Percentiles rank a stretch among this genome's conserved stretches.
phyloP scores from a whole-genome alignment of 2,888 invertebrate species.

The Cerastis leucographa region DNA sequence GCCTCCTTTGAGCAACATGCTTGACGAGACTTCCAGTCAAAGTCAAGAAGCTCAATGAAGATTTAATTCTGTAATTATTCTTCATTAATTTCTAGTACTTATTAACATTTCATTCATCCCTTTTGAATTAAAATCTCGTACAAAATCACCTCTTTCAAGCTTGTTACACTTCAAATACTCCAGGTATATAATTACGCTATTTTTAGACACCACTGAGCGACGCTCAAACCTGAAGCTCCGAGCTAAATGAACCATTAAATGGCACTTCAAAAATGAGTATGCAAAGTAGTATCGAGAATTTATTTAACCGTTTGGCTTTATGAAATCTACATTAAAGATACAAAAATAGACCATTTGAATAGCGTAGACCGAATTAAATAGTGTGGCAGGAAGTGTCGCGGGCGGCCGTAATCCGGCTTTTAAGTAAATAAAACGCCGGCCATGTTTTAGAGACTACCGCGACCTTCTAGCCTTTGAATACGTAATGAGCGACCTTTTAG shows the following conservation, averaged over 20 bases:
- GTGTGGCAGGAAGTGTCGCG: conserved; percentile 72
- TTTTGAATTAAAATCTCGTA: conserved; percentile 49
- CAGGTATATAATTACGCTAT: conserved; percentile 55
- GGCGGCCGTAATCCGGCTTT: conserved; percentile 78
- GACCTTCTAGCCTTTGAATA: conserved; percentile 77
- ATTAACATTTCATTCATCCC: conserved; percentile 48
- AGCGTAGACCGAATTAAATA: conserved; percentile 69
- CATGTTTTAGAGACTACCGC: conserved; percentile 73
- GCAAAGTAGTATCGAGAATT: conserved; percentile 45
- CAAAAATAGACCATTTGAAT: conserved; percentile 65
- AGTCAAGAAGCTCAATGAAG: conserved; percentile 37
- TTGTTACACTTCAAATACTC: conserved; percentile 40
- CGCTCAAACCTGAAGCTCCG: conserved; percentile 37
- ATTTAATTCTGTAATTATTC: conserved; percentile 51
- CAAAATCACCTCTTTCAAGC: conserved; percentile 43
- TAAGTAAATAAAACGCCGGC: conserved; percentile 78
- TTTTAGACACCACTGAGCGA: conserved; percentile 45
- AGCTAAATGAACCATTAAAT: conserved; percentile 53
- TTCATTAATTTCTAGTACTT: conserved; percentile 52
- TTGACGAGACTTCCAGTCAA: conserved; percentile 33
- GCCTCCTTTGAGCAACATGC: conserved; percentile 38
- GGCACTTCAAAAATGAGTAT: conserved; percentile 47
- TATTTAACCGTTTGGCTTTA: conserved; percentile 45
- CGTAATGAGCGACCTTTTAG: conserved; percentile 78
- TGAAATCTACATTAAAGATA: conserved; percentile 55